These are phyloP conservation scores for Casuarius casuarius DNA, from an alignment of 2,113 vertebrate species.

Conservation along the genomic window DNA sequence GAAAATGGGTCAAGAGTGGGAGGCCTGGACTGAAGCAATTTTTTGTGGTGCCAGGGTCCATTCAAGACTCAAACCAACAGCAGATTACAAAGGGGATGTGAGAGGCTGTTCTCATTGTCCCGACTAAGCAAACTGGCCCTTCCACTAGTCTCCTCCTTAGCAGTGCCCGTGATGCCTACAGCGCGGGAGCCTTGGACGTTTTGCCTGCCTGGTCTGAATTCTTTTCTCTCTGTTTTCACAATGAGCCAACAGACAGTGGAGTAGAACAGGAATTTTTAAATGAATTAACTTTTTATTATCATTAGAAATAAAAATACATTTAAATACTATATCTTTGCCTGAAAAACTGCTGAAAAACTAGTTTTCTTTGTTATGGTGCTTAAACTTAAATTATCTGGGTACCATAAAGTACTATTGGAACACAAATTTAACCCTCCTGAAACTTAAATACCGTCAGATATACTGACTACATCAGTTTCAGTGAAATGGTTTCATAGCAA, in stretches of 20 bases:
- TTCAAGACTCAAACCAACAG: constrained; percentile 63
- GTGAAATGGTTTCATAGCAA: neutral
- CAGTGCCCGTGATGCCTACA: neutral
- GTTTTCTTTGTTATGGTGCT: neutral
- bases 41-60: constrained; percentile 49
- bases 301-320: neutral
- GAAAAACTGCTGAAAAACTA: accelerated
- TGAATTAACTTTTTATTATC: neutral
- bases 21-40: constrained; percentile 22
- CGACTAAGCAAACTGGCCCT: constrained; percentile 39
- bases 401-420: neutral
- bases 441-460: neutral
- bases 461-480: too few species aligned
- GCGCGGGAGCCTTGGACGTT: accelerated
- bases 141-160: neutral
- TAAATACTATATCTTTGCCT: accelerated
- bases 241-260: neutral
- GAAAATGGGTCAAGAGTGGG: constrained; percentile 62
- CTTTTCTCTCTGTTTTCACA: neutral
- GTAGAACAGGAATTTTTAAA: neutral
- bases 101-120: neutral
- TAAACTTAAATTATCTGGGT: neutral
- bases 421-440: neutral
- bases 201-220: neutral
- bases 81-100: constrained; percentile 22